Percentiles rank a stretch among this genome's conserved stretches.
phyloP scores from a whole-genome alignment of 2,113 vertebrate species.

The Equus quagga region DNA sequence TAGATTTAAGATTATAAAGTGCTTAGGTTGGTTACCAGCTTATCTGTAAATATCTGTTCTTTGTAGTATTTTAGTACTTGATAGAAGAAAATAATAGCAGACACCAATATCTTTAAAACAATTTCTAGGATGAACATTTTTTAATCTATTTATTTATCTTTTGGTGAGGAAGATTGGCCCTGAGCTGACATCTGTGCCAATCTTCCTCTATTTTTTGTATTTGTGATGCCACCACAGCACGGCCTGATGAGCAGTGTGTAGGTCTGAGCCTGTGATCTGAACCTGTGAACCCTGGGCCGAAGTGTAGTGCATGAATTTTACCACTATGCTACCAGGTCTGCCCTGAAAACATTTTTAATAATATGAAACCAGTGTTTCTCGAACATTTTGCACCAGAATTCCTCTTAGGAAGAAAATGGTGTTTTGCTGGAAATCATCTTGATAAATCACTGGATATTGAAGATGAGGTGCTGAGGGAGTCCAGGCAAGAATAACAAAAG shows the following conservation, averaged over 20 bases:
- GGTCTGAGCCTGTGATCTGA: too few relatives aligned
- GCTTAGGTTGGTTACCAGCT: background rate
- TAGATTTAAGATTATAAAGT: conserved; percentile 35
- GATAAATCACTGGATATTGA: background rate
- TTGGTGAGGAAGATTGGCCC: too few relatives aligned
- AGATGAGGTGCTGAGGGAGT: background rate
- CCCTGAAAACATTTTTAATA: background rate
- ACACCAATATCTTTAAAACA: background rate
- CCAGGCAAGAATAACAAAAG: background rate
- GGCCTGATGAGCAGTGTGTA: too few relatives aligned
- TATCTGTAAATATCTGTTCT: background rate
- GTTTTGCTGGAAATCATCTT: background rate
- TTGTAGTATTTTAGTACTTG: background rate
- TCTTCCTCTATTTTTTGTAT: too few relatives aligned
- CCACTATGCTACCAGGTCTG: too few relatives aligned
- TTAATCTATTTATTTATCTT: background rate
- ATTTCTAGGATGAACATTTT: background rate
- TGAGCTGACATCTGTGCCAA: too few relatives aligned
- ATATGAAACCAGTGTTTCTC: background rate
- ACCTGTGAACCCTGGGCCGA: too few relatives aligned
- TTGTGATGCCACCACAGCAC: too few relatives aligned
- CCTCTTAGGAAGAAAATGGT: background rate
- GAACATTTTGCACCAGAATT: background rate
- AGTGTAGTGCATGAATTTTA: too few relatives aligned
- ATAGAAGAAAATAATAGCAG: background rate